Evolutionary conservation across 2,113 vertebrate genomes (phyloP).

Genomic region (Panthera leo): DNA sequence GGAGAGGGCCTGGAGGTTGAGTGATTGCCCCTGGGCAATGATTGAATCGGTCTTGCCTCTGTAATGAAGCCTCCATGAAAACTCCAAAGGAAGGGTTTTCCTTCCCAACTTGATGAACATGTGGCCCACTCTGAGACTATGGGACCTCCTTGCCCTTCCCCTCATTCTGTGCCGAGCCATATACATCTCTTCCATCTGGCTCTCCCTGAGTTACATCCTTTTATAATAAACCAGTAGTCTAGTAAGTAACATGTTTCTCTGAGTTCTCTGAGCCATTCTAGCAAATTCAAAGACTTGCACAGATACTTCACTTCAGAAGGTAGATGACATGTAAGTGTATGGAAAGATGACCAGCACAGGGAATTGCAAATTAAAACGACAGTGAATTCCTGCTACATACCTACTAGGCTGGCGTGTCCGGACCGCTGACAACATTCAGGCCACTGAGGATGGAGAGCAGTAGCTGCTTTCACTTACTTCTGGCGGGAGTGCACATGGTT

Average conservation of each 20-base stretch:
- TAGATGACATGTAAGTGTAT: not conserved
- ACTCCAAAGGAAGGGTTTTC: not conserved
- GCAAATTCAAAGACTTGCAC: not conserved
- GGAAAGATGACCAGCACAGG: not conserved
- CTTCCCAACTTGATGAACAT: not conserved
- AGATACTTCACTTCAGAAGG: not conserved
- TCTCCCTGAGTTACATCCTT: not conserved
- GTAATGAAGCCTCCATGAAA: not conserved
- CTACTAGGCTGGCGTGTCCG: not conserved
- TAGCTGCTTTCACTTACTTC: not conserved
- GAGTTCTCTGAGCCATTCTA: not conserved
- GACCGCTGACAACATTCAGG: not conserved
- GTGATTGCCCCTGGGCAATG: not conserved
- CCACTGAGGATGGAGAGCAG: not conserved
- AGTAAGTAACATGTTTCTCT: not conserved
- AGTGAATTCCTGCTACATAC: not conserved
- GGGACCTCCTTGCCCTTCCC: not conserved
- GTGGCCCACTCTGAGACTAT: not conserved
- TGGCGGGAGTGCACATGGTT: not conserved
- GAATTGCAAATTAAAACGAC: not conserved
- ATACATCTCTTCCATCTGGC: not conserved
- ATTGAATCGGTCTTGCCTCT: not conserved
- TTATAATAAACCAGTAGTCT: not conserved
- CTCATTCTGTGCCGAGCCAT: not conserved
- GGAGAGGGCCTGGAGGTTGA: not conserved